Evolutionary conservation across 2,888 invertebrate genomes (phyloP).

Genomic region (Eristalis arbustorum): DNA sequence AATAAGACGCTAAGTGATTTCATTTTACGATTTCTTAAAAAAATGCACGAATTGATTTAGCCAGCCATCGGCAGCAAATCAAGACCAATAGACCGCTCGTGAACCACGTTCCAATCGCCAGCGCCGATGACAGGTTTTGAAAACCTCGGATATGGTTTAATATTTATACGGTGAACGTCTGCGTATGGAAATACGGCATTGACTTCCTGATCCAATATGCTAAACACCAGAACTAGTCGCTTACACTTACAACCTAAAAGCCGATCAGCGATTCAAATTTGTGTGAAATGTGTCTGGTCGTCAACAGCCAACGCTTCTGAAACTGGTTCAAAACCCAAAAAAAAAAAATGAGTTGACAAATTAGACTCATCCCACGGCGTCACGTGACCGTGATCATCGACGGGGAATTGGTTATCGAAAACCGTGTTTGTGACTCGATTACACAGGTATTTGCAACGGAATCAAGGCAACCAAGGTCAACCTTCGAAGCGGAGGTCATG

Average conservation of each 20-base stretch:
- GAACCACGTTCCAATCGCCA: background rate
- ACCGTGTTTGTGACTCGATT: background rate
- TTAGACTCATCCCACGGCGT: background rate
- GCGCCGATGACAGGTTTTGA: background rate
- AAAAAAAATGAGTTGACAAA: background rate
- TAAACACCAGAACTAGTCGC: background rate
- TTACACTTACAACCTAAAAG: background rate
- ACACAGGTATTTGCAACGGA: background rate
- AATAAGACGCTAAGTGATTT: no score
- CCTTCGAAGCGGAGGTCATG: background rate
- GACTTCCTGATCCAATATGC: background rate
- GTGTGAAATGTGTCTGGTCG: background rate
- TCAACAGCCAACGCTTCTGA: background rate
- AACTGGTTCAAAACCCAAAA: background rate
- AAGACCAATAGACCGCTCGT: background rate
- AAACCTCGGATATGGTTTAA: background rate
- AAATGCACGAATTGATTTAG: no score
- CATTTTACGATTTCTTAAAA: no score
- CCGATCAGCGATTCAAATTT: background rate
- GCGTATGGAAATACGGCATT: background rate
- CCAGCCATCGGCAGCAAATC: background rate
- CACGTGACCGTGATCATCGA: slow-evolving; percentile 3
- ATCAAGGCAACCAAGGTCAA: background rate
- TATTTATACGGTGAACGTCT: background rate
- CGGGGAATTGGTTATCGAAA: background rate